Evolutionary conservation across 2,888 invertebrate species (phyloP), one percentile per base, ranked within the genome.

Genomic region (Latrodectus hesperus): DNA sequence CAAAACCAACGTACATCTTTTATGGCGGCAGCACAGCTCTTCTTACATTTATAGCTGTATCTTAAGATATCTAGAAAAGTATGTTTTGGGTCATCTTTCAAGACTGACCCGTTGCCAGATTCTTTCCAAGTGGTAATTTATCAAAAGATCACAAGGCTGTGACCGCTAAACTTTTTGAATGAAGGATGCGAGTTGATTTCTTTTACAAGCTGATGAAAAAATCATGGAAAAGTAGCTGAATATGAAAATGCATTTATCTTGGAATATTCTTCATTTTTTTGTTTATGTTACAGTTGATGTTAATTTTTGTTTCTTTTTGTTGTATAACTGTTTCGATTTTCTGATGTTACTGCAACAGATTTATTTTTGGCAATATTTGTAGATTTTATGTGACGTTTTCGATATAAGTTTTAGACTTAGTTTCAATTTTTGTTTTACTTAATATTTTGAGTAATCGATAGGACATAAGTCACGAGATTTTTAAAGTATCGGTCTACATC

Each of bases 61-160:
- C 82, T 75, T 82, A 38, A 75, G 82, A 82, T 60, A 75, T 75
- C 82, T 82, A 16, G 75, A 75, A 75, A 82, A 67, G 75, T 74
- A 82, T 82, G 82, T 75, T 74, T 82, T 82, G 38, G 77, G 77
- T 84, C 84, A 84, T 84, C 77, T 84, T 84, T 84, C 84, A 84
- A 78, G 72, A 17, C 84, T 77, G 77, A 78, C 77, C 65, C 77
- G 38, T 84, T 84, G 84, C 84, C 84, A 78, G 77, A 72, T 84
- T 55, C 67, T 51, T 65, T 77, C 65, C 17, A 53, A 72, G 71
- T 77, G 72, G 73, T 84, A 68, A 74, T 84, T 84, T 84, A 68
- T 84, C 84, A 84, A 78, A 67, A 73, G 84, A 84, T 84, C 77
- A 78, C n/a, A 70, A 71, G 84, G 77, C 84, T 11, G 84, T 83